Percentiles rank a stretch among this genome's conserved stretches.
These are phyloP conservation scores for Passer montanus DNA, from an alignment of 2,113 vertebrate species.

Conservation along the genomic window DNA sequence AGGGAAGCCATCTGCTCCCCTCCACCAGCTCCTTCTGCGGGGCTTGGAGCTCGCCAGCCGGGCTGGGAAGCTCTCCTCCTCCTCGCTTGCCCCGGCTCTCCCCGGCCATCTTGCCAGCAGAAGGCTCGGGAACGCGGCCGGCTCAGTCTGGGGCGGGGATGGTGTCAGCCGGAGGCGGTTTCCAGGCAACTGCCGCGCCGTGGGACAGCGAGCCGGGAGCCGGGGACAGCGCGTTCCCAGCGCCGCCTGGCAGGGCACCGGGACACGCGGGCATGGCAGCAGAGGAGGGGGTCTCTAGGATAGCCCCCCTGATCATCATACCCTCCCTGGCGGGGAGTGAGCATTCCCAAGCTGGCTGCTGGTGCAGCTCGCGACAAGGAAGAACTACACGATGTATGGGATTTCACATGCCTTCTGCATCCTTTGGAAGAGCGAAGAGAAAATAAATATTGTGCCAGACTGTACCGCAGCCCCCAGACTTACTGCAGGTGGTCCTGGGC, in stretches of 20 bases:
- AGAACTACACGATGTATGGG: rapidly evolving
- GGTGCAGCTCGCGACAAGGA: rapidly evolving
- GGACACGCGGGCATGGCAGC: not conserved
- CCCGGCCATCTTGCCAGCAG: not conserved
- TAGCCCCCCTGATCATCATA: not conserved
- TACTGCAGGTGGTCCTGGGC: not conserved
- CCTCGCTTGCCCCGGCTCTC: not conserved
- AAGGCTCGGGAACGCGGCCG: not conserved
- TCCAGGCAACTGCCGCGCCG: constrained; percentile 61
- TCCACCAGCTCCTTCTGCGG: not conserved
- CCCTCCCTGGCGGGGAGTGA: not conserved
- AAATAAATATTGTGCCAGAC: rapidly evolving
- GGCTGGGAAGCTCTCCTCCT: constrained; percentile 5
- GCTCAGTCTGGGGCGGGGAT: constrained; percentile 48
- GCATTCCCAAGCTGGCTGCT: not conserved
- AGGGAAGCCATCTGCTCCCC: constrained; percentile 40
- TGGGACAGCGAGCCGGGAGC: constrained; percentile 29
- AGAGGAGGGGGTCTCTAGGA: not conserved
- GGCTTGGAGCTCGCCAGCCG: not conserved
- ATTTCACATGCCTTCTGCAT: not conserved
- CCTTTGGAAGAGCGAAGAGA: not conserved
- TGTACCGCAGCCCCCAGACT: not conserved
- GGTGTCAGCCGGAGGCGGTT: constrained; percentile 60
- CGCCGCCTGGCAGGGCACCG: not conserved
- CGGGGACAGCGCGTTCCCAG: not conserved